A percentile compares a stretch with the other conserved stretches of the same genome.
phyloP scores from a whole-genome alignment of 2,113 vertebrate genomes.

The Calypte anna region DNA sequence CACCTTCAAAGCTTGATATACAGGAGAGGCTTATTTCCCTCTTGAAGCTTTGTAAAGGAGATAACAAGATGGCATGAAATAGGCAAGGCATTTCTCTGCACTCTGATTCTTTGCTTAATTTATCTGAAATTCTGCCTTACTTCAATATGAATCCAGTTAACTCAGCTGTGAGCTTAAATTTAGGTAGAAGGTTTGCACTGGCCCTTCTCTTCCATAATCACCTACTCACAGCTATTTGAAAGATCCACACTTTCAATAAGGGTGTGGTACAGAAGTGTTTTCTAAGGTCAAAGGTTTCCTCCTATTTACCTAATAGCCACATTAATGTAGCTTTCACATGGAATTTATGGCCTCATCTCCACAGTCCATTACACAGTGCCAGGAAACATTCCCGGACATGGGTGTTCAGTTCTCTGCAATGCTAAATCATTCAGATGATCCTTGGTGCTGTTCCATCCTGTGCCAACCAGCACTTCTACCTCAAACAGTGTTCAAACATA shows the following conservation, averaged over 20 bases:
- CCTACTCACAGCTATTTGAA: neutral
- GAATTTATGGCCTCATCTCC: neutral
- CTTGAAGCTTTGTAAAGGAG: neutral
- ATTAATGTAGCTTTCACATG: neutral
- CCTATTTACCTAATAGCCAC: neutral
- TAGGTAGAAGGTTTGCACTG: neutral
- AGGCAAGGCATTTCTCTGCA: neutral
- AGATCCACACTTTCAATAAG: neutral
- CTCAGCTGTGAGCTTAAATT: conserved; percentile 16
- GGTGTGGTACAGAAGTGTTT: neutral
- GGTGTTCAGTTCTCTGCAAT: neutral
- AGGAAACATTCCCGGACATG: accelerated
- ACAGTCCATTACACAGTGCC: neutral
- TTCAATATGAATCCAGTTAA: neutral
- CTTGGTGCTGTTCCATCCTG: neutral
- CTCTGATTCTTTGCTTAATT: neutral
- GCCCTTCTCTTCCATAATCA: neutral
- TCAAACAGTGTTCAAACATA: accelerated
- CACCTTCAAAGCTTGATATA: conserved; percentile 17
- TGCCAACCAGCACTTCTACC: neutral
- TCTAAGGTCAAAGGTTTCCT: neutral
- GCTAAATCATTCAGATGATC: neutral
- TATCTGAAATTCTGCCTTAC: neutral
- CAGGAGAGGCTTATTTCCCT: neutral
- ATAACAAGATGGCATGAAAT: neutral